Percentiles rank a stretch among this genome's conserved stretches.
Evolutionary conservation across 2,797 vertebrate genomes (phyloP).

Genomic region (Tenualosa ilisha): DNA sequence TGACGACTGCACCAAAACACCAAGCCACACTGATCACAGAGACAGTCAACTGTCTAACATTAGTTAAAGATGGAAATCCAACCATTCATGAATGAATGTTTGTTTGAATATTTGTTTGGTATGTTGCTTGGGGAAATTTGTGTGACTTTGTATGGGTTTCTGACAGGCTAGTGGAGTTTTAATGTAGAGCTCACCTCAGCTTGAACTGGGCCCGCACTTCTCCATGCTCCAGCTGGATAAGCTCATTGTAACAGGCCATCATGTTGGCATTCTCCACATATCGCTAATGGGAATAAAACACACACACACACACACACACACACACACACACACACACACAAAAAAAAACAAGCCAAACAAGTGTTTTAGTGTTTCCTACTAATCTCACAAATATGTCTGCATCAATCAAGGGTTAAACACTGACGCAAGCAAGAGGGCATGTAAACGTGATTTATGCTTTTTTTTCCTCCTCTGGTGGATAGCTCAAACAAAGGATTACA

Average conservation of each 20-base stretch:
- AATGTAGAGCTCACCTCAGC: conserved; percentile 82
- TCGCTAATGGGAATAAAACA: conserved; percentile 71
- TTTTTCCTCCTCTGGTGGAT: conserved; percentile 1
- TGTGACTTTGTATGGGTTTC: not conserved
- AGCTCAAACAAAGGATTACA: conserved; percentile 22
- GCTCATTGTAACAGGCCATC: conserved; percentile 97
- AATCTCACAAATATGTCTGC: conserved; percentile 11
- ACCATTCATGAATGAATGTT: not conserved
- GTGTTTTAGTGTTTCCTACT: conserved; percentile 15
- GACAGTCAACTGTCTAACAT: not conserved
- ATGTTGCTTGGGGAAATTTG: not conserved
- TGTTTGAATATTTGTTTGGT: not conserved
- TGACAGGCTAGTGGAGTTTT: not conserved
- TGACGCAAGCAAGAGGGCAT: conserved; percentile 8
- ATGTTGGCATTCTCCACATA: conserved; percentile 92
- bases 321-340: conserved; percentile 15
- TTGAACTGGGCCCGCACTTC: conserved; percentile 95
- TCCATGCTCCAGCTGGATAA: conserved; percentile 92
- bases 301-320: conserved; percentile 18
- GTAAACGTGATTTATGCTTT: conserved; percentile 18
- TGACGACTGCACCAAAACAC: not conserved
- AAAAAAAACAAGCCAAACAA: conserved; percentile 21
- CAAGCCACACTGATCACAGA: not conserved
- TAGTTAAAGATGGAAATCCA: not conserved
- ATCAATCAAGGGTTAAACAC: conserved; percentile 16